Percentiles rank a stretch among this genome's conserved stretches.
Conservation (phyloP, 2,888 invertebrate species). For the Drosophila mercatorum region DNA sequence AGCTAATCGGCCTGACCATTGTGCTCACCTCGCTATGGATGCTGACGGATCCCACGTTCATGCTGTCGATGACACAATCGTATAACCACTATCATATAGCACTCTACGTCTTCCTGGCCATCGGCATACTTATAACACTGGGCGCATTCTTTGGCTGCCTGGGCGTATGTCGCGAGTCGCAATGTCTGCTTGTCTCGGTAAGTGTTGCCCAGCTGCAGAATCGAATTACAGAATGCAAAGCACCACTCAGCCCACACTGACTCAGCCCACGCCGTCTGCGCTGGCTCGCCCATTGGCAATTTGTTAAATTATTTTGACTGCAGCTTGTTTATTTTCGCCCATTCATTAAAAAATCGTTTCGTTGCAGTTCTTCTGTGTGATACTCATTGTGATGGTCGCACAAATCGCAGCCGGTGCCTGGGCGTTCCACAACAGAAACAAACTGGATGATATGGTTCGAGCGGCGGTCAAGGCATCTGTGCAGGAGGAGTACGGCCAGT, state of each 20-base stretch:
- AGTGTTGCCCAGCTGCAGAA: constrained; percentile 79
- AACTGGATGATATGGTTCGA: constrained; percentile 88
- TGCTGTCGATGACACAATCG: constrained; percentile 88
- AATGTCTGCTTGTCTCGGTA: constrained; percentile 91
- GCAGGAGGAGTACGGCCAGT: constrained; percentile 87
- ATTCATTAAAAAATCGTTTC: constrained; percentile 43
- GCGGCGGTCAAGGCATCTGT: constrained; percentile 88
- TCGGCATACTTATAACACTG: constrained; percentile 90
- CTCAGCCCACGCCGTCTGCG: constrained; percentile 22
- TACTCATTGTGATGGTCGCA: constrained; percentile 91
- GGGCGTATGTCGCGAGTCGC: constrained; percentile 91
- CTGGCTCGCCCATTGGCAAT: constrained; percentile 48
- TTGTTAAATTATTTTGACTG: constrained; percentile 19
- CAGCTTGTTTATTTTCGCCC: constrained; percentile 32
- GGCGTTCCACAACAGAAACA: constrained; percentile 90
- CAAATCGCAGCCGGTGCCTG: constrained; percentile 92
- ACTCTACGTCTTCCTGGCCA: constrained; percentile 89
- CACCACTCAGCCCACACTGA: constrained; percentile 43
- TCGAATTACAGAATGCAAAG: constrained; percentile 40
- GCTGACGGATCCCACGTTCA: constrained; percentile 90
- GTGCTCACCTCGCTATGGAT: constrained; percentile 91
- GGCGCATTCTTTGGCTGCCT: constrained; percentile 93
- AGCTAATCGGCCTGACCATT: constrained; percentile 90
- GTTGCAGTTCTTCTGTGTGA: constrained; percentile 90
- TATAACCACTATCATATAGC: constrained; percentile 86